Percentiles rank a stretch among this genome's conserved stretches.
Evolutionary conservation across 1,140 invertebrate species (phyloP).

Genomic region (Whitmania pigra): DNA sequence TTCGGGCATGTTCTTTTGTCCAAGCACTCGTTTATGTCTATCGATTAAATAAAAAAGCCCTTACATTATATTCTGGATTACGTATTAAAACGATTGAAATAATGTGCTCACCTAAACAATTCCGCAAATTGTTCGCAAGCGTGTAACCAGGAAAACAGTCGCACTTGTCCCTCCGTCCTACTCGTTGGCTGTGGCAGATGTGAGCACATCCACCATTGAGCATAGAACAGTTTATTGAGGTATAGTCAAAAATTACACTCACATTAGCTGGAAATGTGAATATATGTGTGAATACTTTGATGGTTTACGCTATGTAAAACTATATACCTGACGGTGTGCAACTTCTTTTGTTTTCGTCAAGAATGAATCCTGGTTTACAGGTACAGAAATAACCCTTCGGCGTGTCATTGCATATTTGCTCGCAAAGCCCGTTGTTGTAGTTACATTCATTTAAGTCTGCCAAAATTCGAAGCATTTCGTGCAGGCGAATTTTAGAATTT

Average conservation of each 20-base stretch:
- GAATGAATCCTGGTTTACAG: conserved; percentile 8
- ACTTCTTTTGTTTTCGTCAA: conserved; percentile 12
- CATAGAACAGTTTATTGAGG: background rate
- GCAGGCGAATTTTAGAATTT: background rate
- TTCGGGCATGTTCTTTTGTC: background rate
- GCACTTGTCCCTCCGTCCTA: background rate
- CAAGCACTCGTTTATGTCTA: conserved; percentile 15
- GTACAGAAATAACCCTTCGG: conserved; percentile 8
- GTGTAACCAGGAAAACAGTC: background rate
- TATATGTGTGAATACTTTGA: no score
- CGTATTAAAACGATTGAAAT: background rate
- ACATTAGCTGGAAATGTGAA: background rate
- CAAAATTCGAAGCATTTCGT: background rate
- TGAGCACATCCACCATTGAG: conserved; percentile 2
- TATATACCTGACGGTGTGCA: background rate
- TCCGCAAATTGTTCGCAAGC: background rate
- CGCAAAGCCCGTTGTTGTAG: conserved; percentile 19
- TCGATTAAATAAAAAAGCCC: background rate
- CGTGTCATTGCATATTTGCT: conserved; percentile 11
- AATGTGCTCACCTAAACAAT: background rate
- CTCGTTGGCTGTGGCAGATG: background rate
- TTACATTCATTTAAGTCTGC: conserved; percentile 16
- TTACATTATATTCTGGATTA: no score
- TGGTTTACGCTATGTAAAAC: background rate
- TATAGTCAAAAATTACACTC: background rate